Base-by-base conservation (phyloP, 92 coral and sea anemone genomes). In the Palythoa heliodiscus region DNA sequence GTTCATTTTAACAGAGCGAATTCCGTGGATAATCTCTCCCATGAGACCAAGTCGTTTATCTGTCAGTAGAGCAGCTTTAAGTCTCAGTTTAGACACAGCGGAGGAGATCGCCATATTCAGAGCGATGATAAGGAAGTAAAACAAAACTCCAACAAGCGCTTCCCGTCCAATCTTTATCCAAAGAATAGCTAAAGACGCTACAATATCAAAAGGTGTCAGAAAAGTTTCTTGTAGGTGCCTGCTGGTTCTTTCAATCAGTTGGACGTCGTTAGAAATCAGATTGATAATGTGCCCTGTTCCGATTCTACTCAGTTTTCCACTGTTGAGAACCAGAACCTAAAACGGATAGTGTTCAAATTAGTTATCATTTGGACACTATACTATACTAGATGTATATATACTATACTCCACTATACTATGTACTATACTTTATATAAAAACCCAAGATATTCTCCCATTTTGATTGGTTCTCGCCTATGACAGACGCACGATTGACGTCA, bases 1-100 rank as follows among this genome's bases (percentile, higher is more conserved):
- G 63, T 83, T 73, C 91, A 88, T 83, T 70, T 88, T 88, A 24
- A 87, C 82, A 11, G 87, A 58, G 52, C 90, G 73, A 73, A 87
- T 87, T 73, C 90, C 90, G 64, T 47, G 74, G 37, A 88, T 83
- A 43, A 88, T 76, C 67, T 83, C 88, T 54, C 79, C 85, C 82
- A 88, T 54, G 48, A 74, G 55, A 17, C 78, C 78, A 22, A 74
- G 78, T 17, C 78, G 78, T 50, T 52, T 74, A 35, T 74, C 78
- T 8, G 78, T 74, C 23, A 40, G 53, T 52, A 35, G 57, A 19
- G 78, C 20, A 8, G 58, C 58, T 52, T 40, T 74, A 15, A 74
- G 58, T 23, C 78, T 13, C 43, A 74, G 15, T 16, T 74, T 74
- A 2, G 78, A 52, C 43, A 50, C 20, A 39, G 10, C 37, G n/a